These are phyloP conservation scores for Rynchops niger DNA, from an alignment of 2,113 vertebrate genomes.

Conservation along the genomic window DNA sequence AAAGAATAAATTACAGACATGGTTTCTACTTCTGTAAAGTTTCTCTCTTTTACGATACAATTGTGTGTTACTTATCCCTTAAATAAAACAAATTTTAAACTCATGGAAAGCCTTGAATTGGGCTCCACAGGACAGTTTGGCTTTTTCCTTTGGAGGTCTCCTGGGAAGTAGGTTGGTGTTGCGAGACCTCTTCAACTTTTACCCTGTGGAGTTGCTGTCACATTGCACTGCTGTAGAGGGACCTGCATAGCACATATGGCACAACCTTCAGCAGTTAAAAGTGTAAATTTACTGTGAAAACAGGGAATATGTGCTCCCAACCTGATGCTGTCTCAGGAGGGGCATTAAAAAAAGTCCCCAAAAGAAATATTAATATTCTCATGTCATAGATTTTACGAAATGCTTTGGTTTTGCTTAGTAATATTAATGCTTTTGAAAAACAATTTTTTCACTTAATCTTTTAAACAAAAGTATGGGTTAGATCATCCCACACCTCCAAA, in stretches of 20 bases:
- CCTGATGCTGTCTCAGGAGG: background rate
- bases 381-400: background rate
- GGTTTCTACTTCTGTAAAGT: background rate
- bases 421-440: background rate
- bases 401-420: background rate
- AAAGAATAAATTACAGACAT: background rate
- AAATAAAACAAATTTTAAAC: background rate
- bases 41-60: background rate
- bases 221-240: background rate
- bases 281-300: background rate
- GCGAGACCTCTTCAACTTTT: background rate
- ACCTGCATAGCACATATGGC: background rate
- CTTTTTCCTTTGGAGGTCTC: background rate
- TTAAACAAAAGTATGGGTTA: background rate
- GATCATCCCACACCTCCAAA: background rate
- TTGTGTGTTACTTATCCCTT: background rate
- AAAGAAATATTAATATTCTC: background rate
- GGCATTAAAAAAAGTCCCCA: accelerated
- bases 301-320: background rate
- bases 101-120: background rate
- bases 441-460: background rate
- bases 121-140: background rate
- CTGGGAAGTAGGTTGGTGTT: background rate
- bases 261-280: background rate
- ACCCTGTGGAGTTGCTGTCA: background rate